Base-by-base conservation (phyloP, 2,113 vertebrate genomes). In the Nothoprocta pentlandii region DNA sequence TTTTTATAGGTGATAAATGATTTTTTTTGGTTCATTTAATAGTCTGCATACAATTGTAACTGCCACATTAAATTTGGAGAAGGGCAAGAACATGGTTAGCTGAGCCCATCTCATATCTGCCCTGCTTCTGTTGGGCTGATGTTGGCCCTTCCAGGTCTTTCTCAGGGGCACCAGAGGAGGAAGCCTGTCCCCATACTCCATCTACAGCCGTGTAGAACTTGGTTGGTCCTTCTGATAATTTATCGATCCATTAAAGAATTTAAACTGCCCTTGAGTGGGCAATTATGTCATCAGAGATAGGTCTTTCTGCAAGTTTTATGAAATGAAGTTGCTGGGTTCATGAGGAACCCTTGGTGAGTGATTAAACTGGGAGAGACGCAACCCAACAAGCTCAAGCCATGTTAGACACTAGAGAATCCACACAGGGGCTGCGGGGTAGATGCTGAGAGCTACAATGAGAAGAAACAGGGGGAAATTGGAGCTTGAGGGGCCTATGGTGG, bases 131-230 rank as follows among this genome's bases (percentile, higher is more conserved):
- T 30, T 7, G 34, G 61, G 56, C 16, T n/a, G 32, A 59, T 6
- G 56, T 14, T 9, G 26, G 63, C 16, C 26, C 39, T 12, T 23
- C 62, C 16, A 13, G 23, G 68, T 70, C n/a, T 47, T 70, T n/a
- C 7, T 36, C 16, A 17, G 16, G 10, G 8, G 10, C 8, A 12
- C 11, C 3, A 25, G 10, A 5, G 20, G 32, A 69, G 8, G 7
- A 6, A 5, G 2, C 12, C 10, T 32, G 15, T 32, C 11, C 8
- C 12, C 5, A 2, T 1, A 0, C 5, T 51, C 3, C 9, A 6
- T 5, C 2, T 3, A n/a, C 3, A 4, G 25, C 9, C n/a, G 36
- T 32, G 25, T 8, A 12, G 32, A 5, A 23, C 1, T 4, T 41
- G 36, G 6, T 6, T 26, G 44, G 28, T 23, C 3, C 5, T 6